Evolutionary conservation across 2,888 invertebrate species (phyloP).

Genomic region (Trichopoda pennipes): DNA sequence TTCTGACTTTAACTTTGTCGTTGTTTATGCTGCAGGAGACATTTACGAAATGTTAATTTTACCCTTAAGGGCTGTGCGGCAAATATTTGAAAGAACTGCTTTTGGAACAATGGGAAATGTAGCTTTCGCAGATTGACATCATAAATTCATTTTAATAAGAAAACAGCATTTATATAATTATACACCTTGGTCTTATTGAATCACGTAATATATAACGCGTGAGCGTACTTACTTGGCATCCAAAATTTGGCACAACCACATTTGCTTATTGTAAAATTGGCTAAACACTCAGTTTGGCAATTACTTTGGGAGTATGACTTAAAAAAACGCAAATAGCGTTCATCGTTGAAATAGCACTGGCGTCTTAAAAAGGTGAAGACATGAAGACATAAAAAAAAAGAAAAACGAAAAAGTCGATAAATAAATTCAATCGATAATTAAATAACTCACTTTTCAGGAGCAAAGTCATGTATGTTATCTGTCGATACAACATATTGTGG

Average conservation of each 20-base stretch:
- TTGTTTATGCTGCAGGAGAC: no score
- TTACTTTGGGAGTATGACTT: constrained; percentile 87
- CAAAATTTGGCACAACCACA: constrained; percentile 88
- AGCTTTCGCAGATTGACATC: no score
- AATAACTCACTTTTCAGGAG: constrained; percentile 79
- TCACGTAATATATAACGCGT: background rate
- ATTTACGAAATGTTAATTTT: no score
- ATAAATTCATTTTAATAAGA: no score
- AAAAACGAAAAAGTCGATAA: no score
- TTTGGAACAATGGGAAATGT: no score
- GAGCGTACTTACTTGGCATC: constrained; percentile 83
- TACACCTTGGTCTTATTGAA: no score
- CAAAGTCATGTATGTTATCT: constrained; percentile 84
- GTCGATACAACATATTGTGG: constrained; percentile 89
- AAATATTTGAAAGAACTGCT: no score
- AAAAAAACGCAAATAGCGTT: constrained; percentile 85
- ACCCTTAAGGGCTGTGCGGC: no score
- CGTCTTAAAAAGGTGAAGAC: constrained; percentile 79
- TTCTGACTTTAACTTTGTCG: no score
- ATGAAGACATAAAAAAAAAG: no score
- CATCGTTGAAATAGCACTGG: constrained; percentile 86
- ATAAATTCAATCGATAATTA: background rate
- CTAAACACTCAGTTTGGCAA: constrained; percentile 87
- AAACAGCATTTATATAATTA: no score
- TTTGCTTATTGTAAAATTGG: constrained; percentile 84